Evolutionary conservation across 2,797 vertebrate species (phyloP).

Genomic region (Malacoraja senta): DNA sequence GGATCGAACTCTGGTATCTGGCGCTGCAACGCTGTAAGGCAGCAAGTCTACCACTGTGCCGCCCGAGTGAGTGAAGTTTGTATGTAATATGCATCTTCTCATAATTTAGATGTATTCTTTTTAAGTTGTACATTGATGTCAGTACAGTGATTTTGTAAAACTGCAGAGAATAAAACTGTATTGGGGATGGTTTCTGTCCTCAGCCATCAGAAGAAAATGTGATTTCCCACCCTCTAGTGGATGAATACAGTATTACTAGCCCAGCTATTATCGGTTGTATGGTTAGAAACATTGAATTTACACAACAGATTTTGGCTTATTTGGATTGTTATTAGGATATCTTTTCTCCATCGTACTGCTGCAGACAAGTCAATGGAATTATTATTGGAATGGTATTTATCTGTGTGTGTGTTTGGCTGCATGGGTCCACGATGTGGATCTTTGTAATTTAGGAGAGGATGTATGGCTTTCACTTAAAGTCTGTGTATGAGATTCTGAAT

Average conservation of each 20-base stretch:
- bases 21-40: too few relatives aligned
- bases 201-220: neutral
- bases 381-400: neutral
- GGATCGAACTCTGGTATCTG: too few relatives aligned
- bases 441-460: neutral
- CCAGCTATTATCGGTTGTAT: neutral
- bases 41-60: too few relatives aligned
- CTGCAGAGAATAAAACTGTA: too few relatives aligned
- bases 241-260: neutral
- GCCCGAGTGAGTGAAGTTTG: too few relatives aligned
- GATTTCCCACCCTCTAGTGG: neutral
- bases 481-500: slow-evolving; percentile 3
- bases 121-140: neutral
- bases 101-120: neutral
- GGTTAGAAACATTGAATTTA: too few relatives aligned
- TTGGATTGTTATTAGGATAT: neutral
- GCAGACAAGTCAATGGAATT: neutral
- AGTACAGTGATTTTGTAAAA: neutral
- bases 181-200: neutral
- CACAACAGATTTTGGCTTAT: too few relatives aligned
- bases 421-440: neutral
- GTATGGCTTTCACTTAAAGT: neutral
- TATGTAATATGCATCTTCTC: too few relatives aligned
- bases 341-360: neutral
- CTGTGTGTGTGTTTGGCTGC: neutral